These are phyloP conservation scores for Drosophila setifemur DNA, from an alignment of 1,140 invertebrate species.

Conservation along the genomic window DNA sequence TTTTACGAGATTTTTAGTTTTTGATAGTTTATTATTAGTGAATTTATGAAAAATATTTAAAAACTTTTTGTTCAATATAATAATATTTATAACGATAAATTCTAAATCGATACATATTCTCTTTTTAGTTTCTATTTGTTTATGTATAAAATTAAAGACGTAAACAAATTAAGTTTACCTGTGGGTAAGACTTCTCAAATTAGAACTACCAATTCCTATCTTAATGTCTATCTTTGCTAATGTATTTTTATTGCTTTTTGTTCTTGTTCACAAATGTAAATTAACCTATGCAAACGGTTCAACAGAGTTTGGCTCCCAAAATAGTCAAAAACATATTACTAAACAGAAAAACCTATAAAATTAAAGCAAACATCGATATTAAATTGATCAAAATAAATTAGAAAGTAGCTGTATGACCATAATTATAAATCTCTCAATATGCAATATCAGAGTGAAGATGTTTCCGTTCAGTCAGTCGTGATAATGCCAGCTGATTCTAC, in stretches of 20 bases:
- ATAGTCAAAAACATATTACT: background rate
- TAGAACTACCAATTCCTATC: background rate
- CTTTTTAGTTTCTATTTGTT: background rate
- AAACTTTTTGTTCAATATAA: no score
- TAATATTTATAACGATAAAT: no score
- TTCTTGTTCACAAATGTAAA: background rate
- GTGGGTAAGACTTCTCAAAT: no score
- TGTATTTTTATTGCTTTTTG: background rate
- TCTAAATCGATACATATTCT: no score
- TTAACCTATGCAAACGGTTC: background rate
- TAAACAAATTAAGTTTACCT: no score
- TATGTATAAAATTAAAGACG: no score
- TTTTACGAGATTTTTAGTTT: no score
- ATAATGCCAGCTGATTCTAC: background rate
- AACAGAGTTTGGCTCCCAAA: background rate
- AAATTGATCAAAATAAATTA: slow-evolving; percentile 20
- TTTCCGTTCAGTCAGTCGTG: background rate
- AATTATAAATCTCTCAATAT: slow-evolving; percentile 18
- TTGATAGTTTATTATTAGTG: no score
- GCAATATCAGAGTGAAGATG: slow-evolving; percentile 5
- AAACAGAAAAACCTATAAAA: background rate
- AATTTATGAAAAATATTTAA: no score
- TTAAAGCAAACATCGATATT: background rate
- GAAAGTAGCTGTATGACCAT: slow-evolving; percentile 10
- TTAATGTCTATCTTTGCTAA: background rate